Evolutionary conservation across 1,140 invertebrate genomes (phyloP).

Genomic region (Drosophila ficusphila): DNA sequence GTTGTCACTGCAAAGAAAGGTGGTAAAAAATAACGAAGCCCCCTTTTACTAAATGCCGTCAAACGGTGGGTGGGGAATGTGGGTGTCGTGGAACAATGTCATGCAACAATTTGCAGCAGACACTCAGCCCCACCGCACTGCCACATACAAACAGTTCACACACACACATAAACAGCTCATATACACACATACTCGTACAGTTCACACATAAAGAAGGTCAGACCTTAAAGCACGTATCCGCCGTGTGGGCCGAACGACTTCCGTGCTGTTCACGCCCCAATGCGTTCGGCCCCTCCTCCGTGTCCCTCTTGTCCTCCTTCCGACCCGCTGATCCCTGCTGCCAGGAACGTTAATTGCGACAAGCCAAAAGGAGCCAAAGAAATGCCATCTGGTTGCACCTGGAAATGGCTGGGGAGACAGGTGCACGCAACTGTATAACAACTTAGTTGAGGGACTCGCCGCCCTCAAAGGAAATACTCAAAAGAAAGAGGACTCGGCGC

Average conservation of each 20-base stretch:
- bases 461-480: slow-evolving; percentile 49
- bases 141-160: too few relatives aligned
- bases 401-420: slow-evolving; percentile 22
- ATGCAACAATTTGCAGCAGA: slow-evolving; percentile 50
- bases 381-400: slow-evolving; percentile 61
- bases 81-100: slow-evolving; percentile 26
- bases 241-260: slow-evolving; percentile 69
- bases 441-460: slow-evolving; percentile 48
- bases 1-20: slow-evolving; percentile 55
- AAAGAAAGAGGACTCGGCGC: slow-evolving; percentile 26
- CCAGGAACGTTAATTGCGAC: slow-evolving; percentile 82
- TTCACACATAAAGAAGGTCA: slow-evolving; percentile 45
- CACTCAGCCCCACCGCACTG: slow-evolving; percentile 15
- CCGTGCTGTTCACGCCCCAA: slow-evolving; percentile 74
- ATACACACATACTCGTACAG: too few relatives aligned
- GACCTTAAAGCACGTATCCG: slow-evolving; percentile 66
- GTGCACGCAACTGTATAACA: slow-evolving; percentile 45
- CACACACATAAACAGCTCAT: too few relatives aligned
- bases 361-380: slow-evolving; percentile 64
- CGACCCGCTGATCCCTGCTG: slow-evolving; percentile 40
- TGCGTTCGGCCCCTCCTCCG: slow-evolving; percentile 33
- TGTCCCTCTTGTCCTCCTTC: background rate
- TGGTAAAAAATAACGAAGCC: too few relatives aligned
- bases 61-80: background rate
- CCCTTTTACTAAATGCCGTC: slow-evolving; percentile 40